Base-by-base conservation (phyloP, 2,113 vertebrate genomes). In the Dasyornis broadbenti region DNA sequence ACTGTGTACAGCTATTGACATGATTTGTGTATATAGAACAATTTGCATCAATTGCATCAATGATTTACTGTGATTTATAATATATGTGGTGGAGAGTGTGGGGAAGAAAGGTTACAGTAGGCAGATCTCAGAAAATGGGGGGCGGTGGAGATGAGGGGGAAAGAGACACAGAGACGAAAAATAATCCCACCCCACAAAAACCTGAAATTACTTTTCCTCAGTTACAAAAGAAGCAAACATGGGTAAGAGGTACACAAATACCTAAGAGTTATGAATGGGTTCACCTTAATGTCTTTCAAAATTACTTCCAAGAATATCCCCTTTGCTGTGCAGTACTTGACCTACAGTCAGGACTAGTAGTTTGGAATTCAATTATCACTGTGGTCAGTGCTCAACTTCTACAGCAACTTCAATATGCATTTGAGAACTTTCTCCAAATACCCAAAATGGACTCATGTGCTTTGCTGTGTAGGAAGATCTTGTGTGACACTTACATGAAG, bases 401-500 rank as follows among this genome's bases (percentile, higher is more conserved):
- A 9, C 1, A 82, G 47, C 52, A 68, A 75, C 37, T 82, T 68
- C 49, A 61, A 66, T 11, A 23, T 11, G 19, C 21, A 60, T 37
- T 60, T 85, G 22, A 92, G 81, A 82, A 91, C 71, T 50, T 86
- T 60, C 59, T 86, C 14, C n/a, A 90, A 94, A 90, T 33, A 78
- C 10, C 16, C 30, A 61, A 80, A 81, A 87, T 16, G 18, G 72
- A 50, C 28, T 65, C 17, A 16, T 8, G 6, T 69, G 33, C 49
- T 79, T 82, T 72, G 37, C 45, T 37, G 50, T 2, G 13, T 21
- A 84, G 53, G n/a, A 91, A 89, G 52, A 49, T 52, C 37, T 45
- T 35, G 8, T 18, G 24, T 72, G 65, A 59, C 30, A 40, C 12
- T 60, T 52, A 17, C 0, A 61, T 8, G 6, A 88, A 82, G 66